These are phyloP conservation scores for Cacoxenus indagator DNA, from an alignment of 2,888 invertebrate species.

Conservation along the genomic window DNA sequence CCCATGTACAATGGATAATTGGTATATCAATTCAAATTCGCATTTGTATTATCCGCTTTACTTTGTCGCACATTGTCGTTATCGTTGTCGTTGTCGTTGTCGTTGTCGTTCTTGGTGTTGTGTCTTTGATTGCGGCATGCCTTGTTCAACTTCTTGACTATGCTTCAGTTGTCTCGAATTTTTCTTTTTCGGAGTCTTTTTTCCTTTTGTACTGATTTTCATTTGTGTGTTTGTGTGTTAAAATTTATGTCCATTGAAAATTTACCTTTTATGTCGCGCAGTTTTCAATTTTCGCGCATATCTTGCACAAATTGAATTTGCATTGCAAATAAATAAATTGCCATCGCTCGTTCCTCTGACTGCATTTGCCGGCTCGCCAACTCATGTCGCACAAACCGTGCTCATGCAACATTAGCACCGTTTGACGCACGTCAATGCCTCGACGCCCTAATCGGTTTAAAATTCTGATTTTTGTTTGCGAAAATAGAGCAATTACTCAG, in stretches of 20 bases:
- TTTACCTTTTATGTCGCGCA: slow-evolving; percentile 39
- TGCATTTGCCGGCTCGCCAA: neutral
- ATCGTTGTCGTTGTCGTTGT: neutral
- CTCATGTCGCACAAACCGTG: too few relatives aligned
- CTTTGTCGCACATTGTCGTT: neutral
- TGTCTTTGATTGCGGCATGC: too few relatives aligned
- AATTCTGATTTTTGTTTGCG: neutral
- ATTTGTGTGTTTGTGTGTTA: slow-evolving; percentile 4
- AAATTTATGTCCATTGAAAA: slow-evolving; percentile 53
- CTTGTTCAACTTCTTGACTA: too few relatives aligned
- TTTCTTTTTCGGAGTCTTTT: neutral
- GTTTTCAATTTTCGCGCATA: slow-evolving; percentile 25
- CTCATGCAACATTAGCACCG: too few relatives aligned
- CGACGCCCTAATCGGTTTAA: neutral
- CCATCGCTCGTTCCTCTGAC: slow-evolving; percentile 25
- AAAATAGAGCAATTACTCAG: neutral
- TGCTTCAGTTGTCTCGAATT: neutral
- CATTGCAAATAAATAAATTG: slow-evolving; percentile 64
- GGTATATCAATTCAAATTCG: slow-evolving; percentile 54
- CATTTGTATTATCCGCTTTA: slow-evolving; percentile 17
- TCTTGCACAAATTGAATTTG: slow-evolving; percentile 50
- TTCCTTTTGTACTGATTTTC: neutral
- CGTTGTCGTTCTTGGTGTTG: neutral
- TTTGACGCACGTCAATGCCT: too few relatives aligned
- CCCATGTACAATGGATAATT: slow-evolving; percentile 48